Conservation (phyloP, 2,797 vertebrate genomes). For the Morelia viridis region DNA sequence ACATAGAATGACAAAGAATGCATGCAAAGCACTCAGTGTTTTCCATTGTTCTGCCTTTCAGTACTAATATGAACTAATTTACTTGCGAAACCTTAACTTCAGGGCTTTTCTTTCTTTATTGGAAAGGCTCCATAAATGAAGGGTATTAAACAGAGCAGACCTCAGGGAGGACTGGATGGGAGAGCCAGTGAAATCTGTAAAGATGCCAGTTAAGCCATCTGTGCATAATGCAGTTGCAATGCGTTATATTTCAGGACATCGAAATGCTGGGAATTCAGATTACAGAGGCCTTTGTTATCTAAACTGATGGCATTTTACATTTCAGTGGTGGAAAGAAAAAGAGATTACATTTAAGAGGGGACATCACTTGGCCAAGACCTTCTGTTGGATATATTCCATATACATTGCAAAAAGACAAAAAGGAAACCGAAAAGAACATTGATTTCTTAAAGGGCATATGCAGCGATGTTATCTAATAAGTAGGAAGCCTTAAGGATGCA, state of each 20-base stretch:
- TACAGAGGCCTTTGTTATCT: constrained; percentile 5
- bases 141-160: constrained; percentile 3
- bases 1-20: fast-evolving
- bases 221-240: not conserved
- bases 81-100: constrained; percentile 25
- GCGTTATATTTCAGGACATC: not conserved
- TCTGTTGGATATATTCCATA: not conserved
- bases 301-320: not conserved
- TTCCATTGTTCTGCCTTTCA: not conserved
- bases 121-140: not conserved
- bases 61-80: not conserved
- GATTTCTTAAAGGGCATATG: not conserved
- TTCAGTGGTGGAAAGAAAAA: not conserved
- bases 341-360: not conserved
- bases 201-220: not conserved
- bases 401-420: not conserved
- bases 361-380: not conserved
- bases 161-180: not conserved
- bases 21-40: not conserved
- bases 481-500: not conserved
- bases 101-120: not conserved
- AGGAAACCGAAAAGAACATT: not conserved
- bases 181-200: not conserved
- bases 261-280: not conserved
- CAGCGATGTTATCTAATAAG: not conserved